Evolutionary conservation across 1,140 invertebrate species (phyloP), one percentile per base, ranked within the genome.

Genomic region (Lepidostoma basale): DNA sequence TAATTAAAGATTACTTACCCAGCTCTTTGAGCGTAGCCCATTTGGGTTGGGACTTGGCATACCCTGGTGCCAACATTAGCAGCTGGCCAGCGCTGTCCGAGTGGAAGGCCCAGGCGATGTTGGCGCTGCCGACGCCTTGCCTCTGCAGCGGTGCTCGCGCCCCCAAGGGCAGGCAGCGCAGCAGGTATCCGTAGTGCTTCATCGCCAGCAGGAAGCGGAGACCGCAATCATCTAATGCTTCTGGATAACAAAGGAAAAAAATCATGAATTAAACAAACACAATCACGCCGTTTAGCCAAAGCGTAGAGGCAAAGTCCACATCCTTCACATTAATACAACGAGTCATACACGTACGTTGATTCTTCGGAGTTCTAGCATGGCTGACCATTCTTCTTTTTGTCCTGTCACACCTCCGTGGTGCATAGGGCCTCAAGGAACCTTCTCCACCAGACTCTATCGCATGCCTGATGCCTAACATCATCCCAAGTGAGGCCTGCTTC

Each of bases 21-120:
- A 98, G 85, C 81, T 98, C 95, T 68, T 93, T 89, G 66, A 99
- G 81, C 39, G 95, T 92, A n/a, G 86, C 84, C 98, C 98, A 99
- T 18, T 90, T 93, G 0, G 91, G 88, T 74, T 89, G 89, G 65
- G 88, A 89, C 78, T 94, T 94, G 0, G 90, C 86, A 78, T 93
- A 93, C 16, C 90, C 92, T 0, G 97, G 97, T 70, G 99, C 91
- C 14, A 98, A 81, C 62, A 92, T 90, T 1, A 99, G 80, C 26
- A 99, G 81, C 79, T 98, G 98, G 76, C 98, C 96, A 81, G 98
- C 94, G 25, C 95, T 95, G 81, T 99, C 98, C 0, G 97, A 99
- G 83, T 99, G 98, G 80, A 97, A 99, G 1, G 97, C 98, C 98
- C 98, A 99, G 8, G 98, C 96, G 10, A 99, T 85, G 81, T 98